A percentile compares a stretch with the other conserved stretches of the same genome.
Evolutionary conservation across 2,113 vertebrate genomes (phyloP).

Genomic region (Larimichthys polyactis): DNA sequence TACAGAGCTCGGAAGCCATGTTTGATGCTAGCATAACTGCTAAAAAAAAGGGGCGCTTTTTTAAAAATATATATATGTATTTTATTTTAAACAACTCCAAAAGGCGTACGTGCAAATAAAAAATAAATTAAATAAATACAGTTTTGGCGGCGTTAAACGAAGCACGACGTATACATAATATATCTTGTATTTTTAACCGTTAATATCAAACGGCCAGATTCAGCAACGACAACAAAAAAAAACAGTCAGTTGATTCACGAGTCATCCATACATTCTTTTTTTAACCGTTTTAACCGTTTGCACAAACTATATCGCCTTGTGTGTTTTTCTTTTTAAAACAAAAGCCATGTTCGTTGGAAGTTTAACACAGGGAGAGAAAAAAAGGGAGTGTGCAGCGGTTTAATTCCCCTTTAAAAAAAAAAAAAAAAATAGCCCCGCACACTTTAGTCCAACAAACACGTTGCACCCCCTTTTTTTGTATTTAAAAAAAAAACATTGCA

Average conservation of each 20-base stretch:
- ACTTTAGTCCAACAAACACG: neutral
- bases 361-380: too few species aligned
- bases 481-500: neutral
- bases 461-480: neutral
- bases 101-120: neutral
- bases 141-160: neutral
- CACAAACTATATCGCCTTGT: neutral
- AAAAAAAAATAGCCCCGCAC: conserved; percentile 24
- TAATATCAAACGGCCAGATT: conserved; percentile 52
- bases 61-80: neutral
- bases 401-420: conserved; percentile 20
- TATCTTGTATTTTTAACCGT: conserved; percentile 5
- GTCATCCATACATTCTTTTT: conserved; percentile 44
- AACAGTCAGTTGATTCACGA: conserved; percentile 66
- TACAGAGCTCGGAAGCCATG: conserved; percentile 84
- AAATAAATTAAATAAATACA: neutral
- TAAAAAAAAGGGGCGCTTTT: conserved; percentile 61
- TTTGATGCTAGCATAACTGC: conserved; percentile 84
- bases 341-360: conserved; percentile 14
- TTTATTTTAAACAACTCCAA: conserved; percentile 52
- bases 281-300: conserved; percentile 7
- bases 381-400: conserved; percentile 41
- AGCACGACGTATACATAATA: conserved; percentile 1
- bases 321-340: neutral
- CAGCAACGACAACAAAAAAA: conserved; percentile 69